phyloP scores from a whole-genome alignment of 2,888 invertebrate species.

The Oscheius onirici region DNA sequence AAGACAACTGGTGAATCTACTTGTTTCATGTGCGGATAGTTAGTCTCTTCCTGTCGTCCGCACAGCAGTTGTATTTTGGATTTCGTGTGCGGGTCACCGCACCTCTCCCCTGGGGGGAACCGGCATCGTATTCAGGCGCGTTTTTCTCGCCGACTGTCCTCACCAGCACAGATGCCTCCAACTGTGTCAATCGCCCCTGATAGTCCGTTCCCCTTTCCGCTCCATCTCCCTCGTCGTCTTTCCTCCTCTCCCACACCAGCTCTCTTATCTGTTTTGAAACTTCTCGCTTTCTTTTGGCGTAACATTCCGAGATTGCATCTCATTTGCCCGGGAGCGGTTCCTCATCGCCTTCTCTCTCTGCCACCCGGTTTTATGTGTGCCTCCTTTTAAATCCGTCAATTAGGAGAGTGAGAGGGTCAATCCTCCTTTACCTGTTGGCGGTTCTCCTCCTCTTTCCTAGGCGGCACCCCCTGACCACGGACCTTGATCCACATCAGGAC shows the following conservation, averaged over 20 bases:
- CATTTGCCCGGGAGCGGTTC: slow-evolving; percentile 7
- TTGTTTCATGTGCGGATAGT: too few relatives aligned
- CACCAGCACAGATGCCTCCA: slow-evolving; percentile 3
- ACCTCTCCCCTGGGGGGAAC: slow-evolving; percentile 13
- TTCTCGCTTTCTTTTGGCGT: slow-evolving; percentile 13
- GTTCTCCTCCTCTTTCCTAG: neutral
- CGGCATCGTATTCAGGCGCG: slow-evolving; percentile 21
- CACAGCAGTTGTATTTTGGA: neutral
- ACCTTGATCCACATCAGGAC: slow-evolving; percentile 18
- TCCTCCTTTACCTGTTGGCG: neutral
- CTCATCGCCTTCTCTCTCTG: neutral
- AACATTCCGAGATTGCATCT: slow-evolving; percentile 3
- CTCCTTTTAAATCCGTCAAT: slow-evolving; percentile 17
- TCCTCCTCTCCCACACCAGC: neutral
- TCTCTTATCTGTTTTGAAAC: neutral
- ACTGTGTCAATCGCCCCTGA: slow-evolving; percentile 21
- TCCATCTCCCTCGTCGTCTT: neutral
- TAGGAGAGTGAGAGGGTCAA: neutral
- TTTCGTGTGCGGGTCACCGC: slow-evolving; percentile 19
- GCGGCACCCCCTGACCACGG: slow-evolving; percentile 6
- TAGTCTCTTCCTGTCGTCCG: too few relatives aligned
- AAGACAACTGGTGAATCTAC: too few relatives aligned
- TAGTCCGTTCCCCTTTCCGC: slow-evolving; percentile 20
- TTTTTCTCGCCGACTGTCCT: slow-evolving; percentile 25
- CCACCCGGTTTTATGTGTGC: slow-evolving; percentile 6